Evolutionary conservation across 1,140 invertebrate species (phyloP).

Genomic region (Drosophila tropicalis): DNA sequence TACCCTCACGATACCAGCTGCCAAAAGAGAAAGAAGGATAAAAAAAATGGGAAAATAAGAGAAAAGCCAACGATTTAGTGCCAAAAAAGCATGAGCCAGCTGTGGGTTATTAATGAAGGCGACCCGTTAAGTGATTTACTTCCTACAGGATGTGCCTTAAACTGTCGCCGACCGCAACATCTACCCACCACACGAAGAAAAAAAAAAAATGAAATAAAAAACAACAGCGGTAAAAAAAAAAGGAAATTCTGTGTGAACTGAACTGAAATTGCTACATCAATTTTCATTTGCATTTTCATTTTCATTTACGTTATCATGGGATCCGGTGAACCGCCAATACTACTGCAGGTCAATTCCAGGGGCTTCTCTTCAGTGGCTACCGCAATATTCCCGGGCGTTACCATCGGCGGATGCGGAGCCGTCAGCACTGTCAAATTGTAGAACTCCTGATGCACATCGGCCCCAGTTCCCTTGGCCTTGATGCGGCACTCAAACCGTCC

Average conservation of each 20-base stretch:
- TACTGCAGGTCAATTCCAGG: slow-evolving; percentile 91
- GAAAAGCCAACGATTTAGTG: slow-evolving; percentile 65
- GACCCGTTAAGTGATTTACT: slow-evolving; percentile 77
- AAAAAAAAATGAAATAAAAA: slow-evolving; percentile 21
- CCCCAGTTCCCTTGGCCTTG: slow-evolving; percentile 92
- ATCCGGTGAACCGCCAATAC: slow-evolving; percentile 93
- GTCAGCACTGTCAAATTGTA: slow-evolving; percentile 94
- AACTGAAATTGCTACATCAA: slow-evolving; percentile 24
- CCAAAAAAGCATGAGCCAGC: slow-evolving; percentile 59
- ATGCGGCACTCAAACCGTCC: slow-evolving; percentile 95
- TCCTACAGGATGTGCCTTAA: slow-evolving; percentile 59
- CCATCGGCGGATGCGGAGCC: slow-evolving; percentile 90
- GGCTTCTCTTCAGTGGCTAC: slow-evolving; percentile 91
- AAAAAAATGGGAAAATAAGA: slow-evolving; percentile 5
- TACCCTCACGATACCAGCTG: slow-evolving; percentile 89
- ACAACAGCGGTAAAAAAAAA: slow-evolving; percentile 15
- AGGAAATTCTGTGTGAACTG: slow-evolving; percentile 15
- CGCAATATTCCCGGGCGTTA: slow-evolving; percentile 88
- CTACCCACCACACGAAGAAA: neutral
- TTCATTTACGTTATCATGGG: slow-evolving; percentile 89
- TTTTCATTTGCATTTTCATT: slow-evolving; percentile 35
- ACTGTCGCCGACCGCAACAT: slow-evolving; percentile 50
- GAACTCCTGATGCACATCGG: slow-evolving; percentile 91
- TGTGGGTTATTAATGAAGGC: slow-evolving; percentile 77
- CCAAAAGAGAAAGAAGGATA: slow-evolving; percentile 18